A percentile compares a stretch with the other conserved stretches of the same genome.
Conservation (phyloP, 2,888 invertebrate species). For the Eubasilissa splendida region DNA sequence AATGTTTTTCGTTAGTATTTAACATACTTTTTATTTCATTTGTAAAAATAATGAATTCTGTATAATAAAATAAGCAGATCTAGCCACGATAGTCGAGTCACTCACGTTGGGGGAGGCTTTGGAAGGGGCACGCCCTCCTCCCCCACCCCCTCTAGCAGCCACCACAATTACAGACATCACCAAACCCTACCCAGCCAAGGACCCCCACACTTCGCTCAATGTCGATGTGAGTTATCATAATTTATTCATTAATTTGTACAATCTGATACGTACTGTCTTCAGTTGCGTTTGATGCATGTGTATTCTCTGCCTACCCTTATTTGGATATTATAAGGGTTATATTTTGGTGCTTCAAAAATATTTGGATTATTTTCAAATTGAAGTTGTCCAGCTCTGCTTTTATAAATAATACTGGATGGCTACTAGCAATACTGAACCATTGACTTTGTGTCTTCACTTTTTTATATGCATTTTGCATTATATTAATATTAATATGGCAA, state of each 20-base stretch:
- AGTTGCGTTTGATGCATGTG: too few relatives aligned
- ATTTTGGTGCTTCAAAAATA: not conserved
- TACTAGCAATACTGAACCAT: too few relatives aligned
- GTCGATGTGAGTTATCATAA: constrained; percentile 63
- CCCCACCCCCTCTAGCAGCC: constrained; percentile 61
- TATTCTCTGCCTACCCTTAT: too few relatives aligned
- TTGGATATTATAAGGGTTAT: too few relatives aligned
- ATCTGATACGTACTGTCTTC: too few relatives aligned
- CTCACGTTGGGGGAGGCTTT: constrained; percentile 75
- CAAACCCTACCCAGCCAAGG: constrained; percentile 72
- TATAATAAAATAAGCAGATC: constrained; percentile 69
- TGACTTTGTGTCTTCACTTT: too few relatives aligned
- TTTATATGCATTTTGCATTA: too few relatives aligned
- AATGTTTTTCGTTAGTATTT: not conserved
- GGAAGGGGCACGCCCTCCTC: constrained; percentile 65
- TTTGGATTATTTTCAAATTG: too few relatives aligned
- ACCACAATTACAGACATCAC: constrained; percentile 72
- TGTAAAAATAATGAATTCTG: constrained; percentile 57
- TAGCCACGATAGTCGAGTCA: constrained; percentile 91
- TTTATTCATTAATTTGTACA: not conserved
- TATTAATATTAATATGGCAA: too few relatives aligned
- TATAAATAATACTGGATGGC: too few relatives aligned
- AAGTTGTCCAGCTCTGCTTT: too few relatives aligned
- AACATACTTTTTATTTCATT: constrained; percentile 37
- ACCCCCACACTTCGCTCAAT: constrained; percentile 64